A percentile compares a stretch with the other conserved stretches of the same genome.
Evolutionary conservation across 1,140 invertebrate species (phyloP).

Genomic region (Agrilus planipennis): DNA sequence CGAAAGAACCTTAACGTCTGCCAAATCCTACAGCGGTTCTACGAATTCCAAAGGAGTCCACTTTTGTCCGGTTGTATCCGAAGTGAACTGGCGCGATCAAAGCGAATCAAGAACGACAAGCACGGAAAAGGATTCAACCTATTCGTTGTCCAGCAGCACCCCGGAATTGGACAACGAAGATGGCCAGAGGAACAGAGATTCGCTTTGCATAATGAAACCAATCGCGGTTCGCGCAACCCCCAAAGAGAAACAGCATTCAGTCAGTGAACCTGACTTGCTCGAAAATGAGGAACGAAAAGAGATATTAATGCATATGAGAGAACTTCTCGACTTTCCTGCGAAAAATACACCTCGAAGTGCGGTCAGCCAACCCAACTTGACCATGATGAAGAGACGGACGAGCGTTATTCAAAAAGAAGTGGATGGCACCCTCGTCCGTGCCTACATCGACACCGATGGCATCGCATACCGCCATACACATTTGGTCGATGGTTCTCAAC

Average conservation of each 20-base stretch:
- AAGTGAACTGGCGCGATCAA: conserved; percentile 55
- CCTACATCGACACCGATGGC: conserved; percentile 26
- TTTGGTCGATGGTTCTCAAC: conserved; percentile 16
- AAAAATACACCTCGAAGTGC: conserved; percentile 1
- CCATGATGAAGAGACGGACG: conserved; percentile 4
- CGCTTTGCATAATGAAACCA: no score
- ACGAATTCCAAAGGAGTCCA: conserved; percentile 43
- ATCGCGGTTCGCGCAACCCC: conserved; percentile 10
- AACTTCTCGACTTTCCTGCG: no score
- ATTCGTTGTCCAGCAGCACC: conserved; percentile 17
- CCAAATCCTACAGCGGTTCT: conserved; percentile 36
- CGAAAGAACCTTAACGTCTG: conserved; percentile 37
- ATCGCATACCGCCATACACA: conserved; percentile 27
- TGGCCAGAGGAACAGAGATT: conserved; percentile 6
- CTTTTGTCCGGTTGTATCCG: conserved; percentile 58
- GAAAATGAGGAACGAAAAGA: no score
- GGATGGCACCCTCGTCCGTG: conserved; percentile 24
- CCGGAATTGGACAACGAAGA: conserved; percentile 12
- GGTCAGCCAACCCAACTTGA: conserved; percentile 8
- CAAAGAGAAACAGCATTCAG: conserved; percentile 27
- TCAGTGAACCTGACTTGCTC: conserved; percentile 36
- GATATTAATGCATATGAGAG: no score
- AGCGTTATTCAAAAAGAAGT: conserved; percentile 26
- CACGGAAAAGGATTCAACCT: conserved; percentile 22
- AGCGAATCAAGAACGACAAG: conserved; percentile 28